phyloP scores from a whole-genome alignment of 2,888 invertebrate genomes.

The Chymomyza fuscimana region DNA sequence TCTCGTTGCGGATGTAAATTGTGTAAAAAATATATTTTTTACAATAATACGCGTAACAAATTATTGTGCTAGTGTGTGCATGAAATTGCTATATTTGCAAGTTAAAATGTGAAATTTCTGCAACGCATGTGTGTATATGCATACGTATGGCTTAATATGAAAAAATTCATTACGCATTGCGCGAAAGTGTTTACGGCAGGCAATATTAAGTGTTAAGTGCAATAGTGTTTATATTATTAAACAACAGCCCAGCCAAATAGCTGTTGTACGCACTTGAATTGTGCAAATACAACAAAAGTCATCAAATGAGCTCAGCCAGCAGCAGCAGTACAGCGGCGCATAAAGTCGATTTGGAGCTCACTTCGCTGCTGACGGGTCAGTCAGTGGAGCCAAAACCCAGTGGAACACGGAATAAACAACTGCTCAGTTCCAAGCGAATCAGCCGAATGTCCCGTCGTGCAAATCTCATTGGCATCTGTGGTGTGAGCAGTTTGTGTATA shows the following conservation, averaged over 20 bases:
- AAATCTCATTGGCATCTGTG: constrained; percentile 79
- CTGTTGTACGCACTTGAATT: constrained; percentile 1
- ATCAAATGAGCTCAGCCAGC: constrained; percentile 14
- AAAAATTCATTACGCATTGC: background rate
- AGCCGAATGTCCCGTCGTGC: constrained; percentile 79
- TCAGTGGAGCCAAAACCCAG: constrained; percentile 4
- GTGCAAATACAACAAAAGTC: constrained; percentile 32
- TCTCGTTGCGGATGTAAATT: constrained; percentile 17
- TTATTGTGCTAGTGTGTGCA: constrained; percentile 24
- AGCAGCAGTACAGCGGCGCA: constrained; percentile 47
- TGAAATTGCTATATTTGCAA: constrained; percentile 31
- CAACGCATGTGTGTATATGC: constrained; percentile 4
- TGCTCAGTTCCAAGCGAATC: constrained; percentile 64
- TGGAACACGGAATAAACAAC: constrained; percentile 57
- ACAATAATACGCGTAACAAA: background rate
- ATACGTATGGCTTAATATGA: constrained; percentile 15
- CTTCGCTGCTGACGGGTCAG: constrained; percentile 64
- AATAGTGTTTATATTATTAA: background rate
- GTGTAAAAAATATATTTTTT: constrained; percentile 2
- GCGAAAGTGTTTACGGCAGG: background rate
- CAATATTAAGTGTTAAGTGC: constrained; percentile 23
- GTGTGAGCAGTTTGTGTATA: constrained; percentile 79
- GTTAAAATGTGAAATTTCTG: constrained; percentile 39
- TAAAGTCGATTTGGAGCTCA: constrained; percentile 56
- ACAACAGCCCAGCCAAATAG: background rate